Evolutionary conservation across 2,888 invertebrate species (phyloP), one percentile per base, ranked within the genome.

Genomic region (Rhogogaster chlorosoma): DNA sequence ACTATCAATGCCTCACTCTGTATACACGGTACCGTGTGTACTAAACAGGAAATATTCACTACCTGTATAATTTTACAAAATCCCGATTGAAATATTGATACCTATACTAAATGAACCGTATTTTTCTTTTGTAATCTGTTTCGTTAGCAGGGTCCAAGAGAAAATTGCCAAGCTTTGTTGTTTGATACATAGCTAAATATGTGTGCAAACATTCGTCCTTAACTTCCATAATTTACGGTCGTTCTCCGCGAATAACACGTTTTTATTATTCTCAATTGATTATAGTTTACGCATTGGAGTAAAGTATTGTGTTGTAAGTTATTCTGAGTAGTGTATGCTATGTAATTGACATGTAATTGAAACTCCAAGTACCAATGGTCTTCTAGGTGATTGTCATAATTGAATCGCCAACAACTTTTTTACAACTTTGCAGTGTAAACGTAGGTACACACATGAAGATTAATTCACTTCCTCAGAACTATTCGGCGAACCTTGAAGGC

Each of bases 401-500:
- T 57, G n/a, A 57, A 26, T 61, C 1, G 26, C n/a, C 61, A 26
- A 61, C 26, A 61, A n/a, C n/a, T n/a, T 53, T 26, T 26, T 67
- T 67, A 67, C 67, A 26, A 29, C 22, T 67, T 32, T 29, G 42
- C 9, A 45, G 42, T 12, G 12, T 32, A 26, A 7, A 29, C 10
- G n/a, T 36, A 70, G 12, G 70, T 70, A 36, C 36, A 64, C 36
- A 32, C 26, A 70, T 36, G 70, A 36, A 70, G 32, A 70, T n/a
- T 70, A 18, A 5, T 36, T 70, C 7, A 70, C 36, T 70, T 70
- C 70, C 70, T 36, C 9, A 70, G 26, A 36, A 18, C 26, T 70
- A n/a, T 70, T 70, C 70, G 70, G 9, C 29, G 70, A 70, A 70
- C 32, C 70, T n/a, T 70, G 70, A 70, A 70, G 70, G 70, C 36